phyloP scores from a whole-genome alignment of 2,113 vertebrate species.

The Epinephelus cyanopodus region DNA sequence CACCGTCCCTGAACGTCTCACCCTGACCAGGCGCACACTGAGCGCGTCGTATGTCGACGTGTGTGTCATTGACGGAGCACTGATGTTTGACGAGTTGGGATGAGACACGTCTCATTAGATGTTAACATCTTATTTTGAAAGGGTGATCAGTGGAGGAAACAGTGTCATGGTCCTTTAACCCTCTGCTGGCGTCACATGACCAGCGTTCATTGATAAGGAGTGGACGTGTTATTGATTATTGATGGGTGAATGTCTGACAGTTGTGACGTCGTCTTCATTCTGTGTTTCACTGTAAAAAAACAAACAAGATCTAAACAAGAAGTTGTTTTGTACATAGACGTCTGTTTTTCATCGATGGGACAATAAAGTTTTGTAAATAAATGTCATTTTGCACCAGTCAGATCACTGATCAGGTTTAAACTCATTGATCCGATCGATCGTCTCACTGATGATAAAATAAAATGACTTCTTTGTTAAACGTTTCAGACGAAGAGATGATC shows the following conservation, averaged over 20 bases:
- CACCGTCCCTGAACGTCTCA: too few species aligned
- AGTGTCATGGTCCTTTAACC: background rate
- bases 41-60: too few species aligned
- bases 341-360: slow-evolving; percentile 60
- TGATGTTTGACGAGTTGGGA: too few species aligned
- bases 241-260: slow-evolving; percentile 31
- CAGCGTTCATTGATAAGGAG: background rate
- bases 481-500: too few species aligned
- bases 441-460: too few species aligned
- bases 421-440: too few species aligned
- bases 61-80: too few species aligned
- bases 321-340: slow-evolving; percentile 51
- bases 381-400: slow-evolving; percentile 59
- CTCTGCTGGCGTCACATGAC: slow-evolving; percentile 20
- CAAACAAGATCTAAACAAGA: slow-evolving; percentile 16
- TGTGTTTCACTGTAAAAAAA: slow-evolving; percentile 47
- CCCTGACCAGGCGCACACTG: too few species aligned
- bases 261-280: background rate
- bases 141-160: background rate
- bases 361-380: slow-evolving; percentile 70
- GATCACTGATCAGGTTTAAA: too few species aligned
- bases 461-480: too few species aligned
- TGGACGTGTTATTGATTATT: slow-evolving; percentile 28
- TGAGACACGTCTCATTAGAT: too few species aligned
- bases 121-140: slow-evolving; percentile 19